A percentile compares a stretch with the other conserved stretches of the same genome.
Evolutionary conservation across 2,888 invertebrate genomes (phyloP).

Genomic region (Cheilosia vulpina): DNA sequence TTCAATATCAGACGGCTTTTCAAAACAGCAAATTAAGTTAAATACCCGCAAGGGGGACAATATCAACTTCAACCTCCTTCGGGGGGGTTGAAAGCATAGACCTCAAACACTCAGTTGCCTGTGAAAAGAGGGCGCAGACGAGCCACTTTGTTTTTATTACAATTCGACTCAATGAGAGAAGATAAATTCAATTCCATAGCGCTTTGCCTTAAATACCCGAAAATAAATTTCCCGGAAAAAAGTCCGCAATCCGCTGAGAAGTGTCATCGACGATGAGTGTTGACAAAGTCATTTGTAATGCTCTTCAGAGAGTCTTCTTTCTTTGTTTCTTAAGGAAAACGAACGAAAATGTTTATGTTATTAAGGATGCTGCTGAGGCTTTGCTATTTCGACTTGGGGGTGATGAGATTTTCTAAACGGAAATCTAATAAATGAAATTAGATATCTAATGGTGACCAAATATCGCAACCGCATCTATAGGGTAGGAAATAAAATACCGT

Average conservation of each 20-base stretch:
- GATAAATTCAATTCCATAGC: constrained; percentile 23
- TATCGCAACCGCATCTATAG: constrained; percentile 13
- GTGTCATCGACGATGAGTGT: constrained; percentile 49
- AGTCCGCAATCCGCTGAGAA: constrained; percentile 5
- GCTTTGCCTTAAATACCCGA: constrained; percentile 22
- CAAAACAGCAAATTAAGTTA: constrained; percentile 34
- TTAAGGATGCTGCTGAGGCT: constrained; percentile 8
- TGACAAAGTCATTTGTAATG: constrained; percentile 58
- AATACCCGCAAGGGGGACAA: constrained; percentile 17
- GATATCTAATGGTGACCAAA: constrained; percentile 24
- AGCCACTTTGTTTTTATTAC: constrained; percentile 65
- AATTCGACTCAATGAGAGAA: constrained; percentile 41
- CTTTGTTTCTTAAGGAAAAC: not conserved
- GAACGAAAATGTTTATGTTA: constrained; percentile 45
- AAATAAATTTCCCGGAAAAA: constrained; percentile 40
- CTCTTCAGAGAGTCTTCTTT: constrained; percentile 3
- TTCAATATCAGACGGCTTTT: constrained; percentile 24
- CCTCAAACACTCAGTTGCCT: constrained; percentile 39
- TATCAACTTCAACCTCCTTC: not conserved
- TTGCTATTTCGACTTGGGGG: not conserved
- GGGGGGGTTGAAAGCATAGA: not conserved
- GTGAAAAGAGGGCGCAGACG: constrained; percentile 26
- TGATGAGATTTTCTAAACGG: constrained; percentile 14
- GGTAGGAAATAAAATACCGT: not conserved
- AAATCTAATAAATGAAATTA: constrained; percentile 44